These are phyloP conservation scores for Lycocerus yunnanus DNA, from an alignment of 2,888 invertebrate genomes.

Conservation along the genomic window DNA sequence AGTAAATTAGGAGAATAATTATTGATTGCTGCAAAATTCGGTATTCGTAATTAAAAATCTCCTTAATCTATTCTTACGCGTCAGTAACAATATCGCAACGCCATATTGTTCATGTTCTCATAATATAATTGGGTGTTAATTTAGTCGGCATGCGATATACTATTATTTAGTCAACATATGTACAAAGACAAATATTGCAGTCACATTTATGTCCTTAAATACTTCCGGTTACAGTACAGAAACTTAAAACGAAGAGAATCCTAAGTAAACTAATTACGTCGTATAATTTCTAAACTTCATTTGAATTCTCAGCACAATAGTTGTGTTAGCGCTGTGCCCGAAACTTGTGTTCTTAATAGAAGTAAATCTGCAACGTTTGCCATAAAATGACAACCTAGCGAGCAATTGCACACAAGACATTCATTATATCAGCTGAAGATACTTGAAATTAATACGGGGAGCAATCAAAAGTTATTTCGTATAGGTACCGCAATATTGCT, in stretches of 20 bases:
- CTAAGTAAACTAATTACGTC: slow-evolving; percentile 30
- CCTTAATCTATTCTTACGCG: too few relatives aligned
- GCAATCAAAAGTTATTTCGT: neutral
- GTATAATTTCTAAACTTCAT: slow-evolving; percentile 27
- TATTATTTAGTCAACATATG: neutral
- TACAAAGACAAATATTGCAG: slow-evolving; percentile 6
- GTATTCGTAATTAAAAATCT: too few relatives aligned
- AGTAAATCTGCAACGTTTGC: slow-evolving; percentile 23
- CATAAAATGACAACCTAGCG: neutral
- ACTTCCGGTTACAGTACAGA: slow-evolving; percentile 12
- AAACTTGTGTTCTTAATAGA: slow-evolving; percentile 28
- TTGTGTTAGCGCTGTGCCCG: slow-evolving; percentile 23
- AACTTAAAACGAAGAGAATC: slow-evolving; percentile 18
- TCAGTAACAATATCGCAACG: too few relatives aligned
- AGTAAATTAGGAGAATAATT: too few relatives aligned
- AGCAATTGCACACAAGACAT: neutral
- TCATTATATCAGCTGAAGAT: neutral
- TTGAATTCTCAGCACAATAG: slow-evolving; percentile 30
- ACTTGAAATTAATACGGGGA: neutral
- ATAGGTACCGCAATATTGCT: neutral
- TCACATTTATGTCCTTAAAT: slow-evolving; percentile 13
- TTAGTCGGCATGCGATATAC: neutral
- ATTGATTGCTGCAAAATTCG: too few relatives aligned
- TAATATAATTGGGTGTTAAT: neutral
- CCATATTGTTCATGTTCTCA: too few relatives aligned